phyloP scores from a whole-genome alignment of 1,140 invertebrate species.

The Himalopsyche phryganea region DNA sequence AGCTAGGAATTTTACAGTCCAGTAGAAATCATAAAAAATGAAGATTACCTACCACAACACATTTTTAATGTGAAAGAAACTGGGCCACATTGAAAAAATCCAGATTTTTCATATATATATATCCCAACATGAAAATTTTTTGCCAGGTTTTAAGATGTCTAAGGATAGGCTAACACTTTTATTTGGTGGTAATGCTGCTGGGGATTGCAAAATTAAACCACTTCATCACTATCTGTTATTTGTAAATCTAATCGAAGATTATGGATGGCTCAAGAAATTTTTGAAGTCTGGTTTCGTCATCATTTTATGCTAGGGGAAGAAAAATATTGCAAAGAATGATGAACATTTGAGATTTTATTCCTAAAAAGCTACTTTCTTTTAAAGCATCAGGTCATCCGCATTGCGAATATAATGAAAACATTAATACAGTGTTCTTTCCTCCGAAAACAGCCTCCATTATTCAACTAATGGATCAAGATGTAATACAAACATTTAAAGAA shows the following conservation, averaged over 20 bases:
- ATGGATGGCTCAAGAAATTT: constrained; percentile 43
- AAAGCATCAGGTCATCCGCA: no score
- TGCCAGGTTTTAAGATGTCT: constrained; percentile 37
- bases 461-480: no score
- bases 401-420: no score
- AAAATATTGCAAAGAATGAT: no score
- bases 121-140: constrained; percentile 36
- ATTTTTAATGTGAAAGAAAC: constrained; percentile 48
- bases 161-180: constrained; percentile 45
- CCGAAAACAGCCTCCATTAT: no score
- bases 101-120: constrained; percentile 36
- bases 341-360: no score
- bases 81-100: no score
- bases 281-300: constrained; percentile 38
- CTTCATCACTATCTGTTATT: constrained; percentile 41
- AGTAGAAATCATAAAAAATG: constrained; percentile 40
- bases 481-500: no score
- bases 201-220: constrained; percentile 47
- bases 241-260: constrained; percentile 44
- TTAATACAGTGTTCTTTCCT: no score
- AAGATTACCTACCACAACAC: constrained; percentile 40
- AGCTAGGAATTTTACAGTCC: constrained; percentile 34
- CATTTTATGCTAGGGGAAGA: no score
- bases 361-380: no score
- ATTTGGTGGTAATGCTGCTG: constrained; percentile 42